A percentile compares a stretch with the other conserved stretches of the same genome.
These are phyloP conservation scores for Agonopterix alstromeriana DNA, from an alignment of 2,888 invertebrate species.

Conservation along the genomic window DNA sequence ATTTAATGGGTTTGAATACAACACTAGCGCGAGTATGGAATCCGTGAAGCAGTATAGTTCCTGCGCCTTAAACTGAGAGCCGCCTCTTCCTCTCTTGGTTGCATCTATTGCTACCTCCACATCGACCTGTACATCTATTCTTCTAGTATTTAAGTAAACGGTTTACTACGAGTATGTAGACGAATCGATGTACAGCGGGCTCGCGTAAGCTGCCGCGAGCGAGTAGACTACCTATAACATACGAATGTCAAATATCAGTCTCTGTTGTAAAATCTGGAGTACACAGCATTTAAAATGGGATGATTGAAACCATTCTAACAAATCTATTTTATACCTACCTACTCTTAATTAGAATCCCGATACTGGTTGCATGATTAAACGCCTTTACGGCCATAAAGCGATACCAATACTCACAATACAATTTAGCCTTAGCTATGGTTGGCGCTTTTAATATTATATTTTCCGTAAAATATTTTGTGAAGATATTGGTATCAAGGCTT, in stretches of 20 bases:
- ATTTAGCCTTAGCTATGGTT: constrained; percentile 40
- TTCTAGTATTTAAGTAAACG: too few species aligned
- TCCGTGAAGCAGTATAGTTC: too few species aligned
- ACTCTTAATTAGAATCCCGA: constrained; percentile 29
- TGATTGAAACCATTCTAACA: constrained; percentile 1
- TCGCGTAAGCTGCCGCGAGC: too few species aligned
- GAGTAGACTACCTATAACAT: too few species aligned
- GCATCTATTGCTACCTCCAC: too few species aligned
- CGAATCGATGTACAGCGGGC: neutral
- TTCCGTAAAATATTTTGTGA: too few species aligned
- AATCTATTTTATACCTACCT: constrained; percentile 9
- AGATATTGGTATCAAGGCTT: too few species aligned
- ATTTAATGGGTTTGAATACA: too few species aligned
- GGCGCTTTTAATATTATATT: constrained; percentile 9
- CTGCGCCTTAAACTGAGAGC: too few species aligned
- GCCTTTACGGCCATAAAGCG: constrained; percentile 51
- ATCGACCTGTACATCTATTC: neutral
- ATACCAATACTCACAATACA: constrained; percentile 32
- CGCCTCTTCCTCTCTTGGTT: too few species aligned
- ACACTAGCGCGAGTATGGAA: too few species aligned
- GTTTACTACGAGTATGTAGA: neutral
- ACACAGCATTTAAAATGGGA: neutral
- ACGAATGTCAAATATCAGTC: neutral
- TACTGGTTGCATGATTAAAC: constrained; percentile 46
- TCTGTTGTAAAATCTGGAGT: neutral